A percentile compares a stretch with the other conserved stretches of the same genome.
Conservation (phyloP, 2,888 invertebrate species). For the Tortrix viridana region DNA sequence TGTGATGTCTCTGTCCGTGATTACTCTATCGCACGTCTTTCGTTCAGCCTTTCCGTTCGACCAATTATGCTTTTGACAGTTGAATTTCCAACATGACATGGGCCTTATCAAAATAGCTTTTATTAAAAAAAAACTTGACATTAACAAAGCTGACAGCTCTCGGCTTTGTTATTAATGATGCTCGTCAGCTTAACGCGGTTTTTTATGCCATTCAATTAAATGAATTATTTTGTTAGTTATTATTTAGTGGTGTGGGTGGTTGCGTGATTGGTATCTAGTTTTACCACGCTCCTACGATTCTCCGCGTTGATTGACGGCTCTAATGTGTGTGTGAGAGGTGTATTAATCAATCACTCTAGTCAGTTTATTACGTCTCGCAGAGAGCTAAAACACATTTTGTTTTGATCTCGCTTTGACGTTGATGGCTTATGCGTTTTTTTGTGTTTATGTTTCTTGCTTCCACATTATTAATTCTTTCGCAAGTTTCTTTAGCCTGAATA, state of each 20-base stretch:
- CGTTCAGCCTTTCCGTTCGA: slow-evolving; percentile 69
- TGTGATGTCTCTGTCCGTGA: slow-evolving; percentile 54
- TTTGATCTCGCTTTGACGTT: slow-evolving; percentile 52
- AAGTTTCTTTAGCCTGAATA: too few species aligned
- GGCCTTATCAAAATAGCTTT: slow-evolving; percentile 86
- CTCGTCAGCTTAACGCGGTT: slow-evolving; percentile 59
- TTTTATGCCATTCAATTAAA: slow-evolving; percentile 70
- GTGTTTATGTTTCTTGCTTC: slow-evolving; percentile 48
- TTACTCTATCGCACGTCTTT: slow-evolving; percentile 64
- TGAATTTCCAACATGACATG: slow-evolving; percentile 84
- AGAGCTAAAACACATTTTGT: slow-evolving; percentile 56
- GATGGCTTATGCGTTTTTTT: slow-evolving; percentile 63
- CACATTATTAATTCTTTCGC: slow-evolving; percentile 16
- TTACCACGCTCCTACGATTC: slow-evolving; percentile 59
- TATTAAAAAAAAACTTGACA: slow-evolving; percentile 80
- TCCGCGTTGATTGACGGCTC: slow-evolving; percentile 71
- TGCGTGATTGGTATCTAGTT: slow-evolving; percentile 68
- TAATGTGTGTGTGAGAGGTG: slow-evolving; percentile 70
- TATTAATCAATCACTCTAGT: slow-evolving; percentile 74
- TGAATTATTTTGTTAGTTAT: slow-evolving; percentile 71
- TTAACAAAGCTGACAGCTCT: slow-evolving; percentile 82
- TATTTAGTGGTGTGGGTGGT: slow-evolving; percentile 66
- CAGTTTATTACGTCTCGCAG: slow-evolving; percentile 63
- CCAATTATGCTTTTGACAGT: slow-evolving; percentile 85
- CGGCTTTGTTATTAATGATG: slow-evolving; percentile 81